Evolutionary conservation across 1,140 invertebrate species (phyloP).

Genomic region (Asobara japonica): DNA sequence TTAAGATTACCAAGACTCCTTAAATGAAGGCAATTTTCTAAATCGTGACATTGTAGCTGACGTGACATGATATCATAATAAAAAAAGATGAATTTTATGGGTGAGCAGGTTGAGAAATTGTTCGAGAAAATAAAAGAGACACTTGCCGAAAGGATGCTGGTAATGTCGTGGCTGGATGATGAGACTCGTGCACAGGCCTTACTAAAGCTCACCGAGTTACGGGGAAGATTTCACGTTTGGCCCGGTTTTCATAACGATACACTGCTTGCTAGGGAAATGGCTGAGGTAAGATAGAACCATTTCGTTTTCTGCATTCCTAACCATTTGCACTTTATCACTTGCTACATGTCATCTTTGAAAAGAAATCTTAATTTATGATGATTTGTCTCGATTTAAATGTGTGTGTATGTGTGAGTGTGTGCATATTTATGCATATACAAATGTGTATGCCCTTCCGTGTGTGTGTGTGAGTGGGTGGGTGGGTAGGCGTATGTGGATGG

Average conservation of each 20-base stretch:
- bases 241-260: constrained; percentile 60
- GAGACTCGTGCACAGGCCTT: constrained; percentile 69
- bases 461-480: no score
- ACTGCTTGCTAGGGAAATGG: constrained; percentile 53
- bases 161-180: constrained; percentile 74
- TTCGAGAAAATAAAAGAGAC: constrained; percentile 68
- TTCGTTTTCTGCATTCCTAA: background rate
- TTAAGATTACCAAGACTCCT: no score
- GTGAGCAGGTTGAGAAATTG: constrained; percentile 12
- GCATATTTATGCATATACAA: no score
- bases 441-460: no score
- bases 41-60: no score
- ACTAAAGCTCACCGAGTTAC: constrained; percentile 68
- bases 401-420: no score
- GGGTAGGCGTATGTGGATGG: no score
- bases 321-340: background rate
- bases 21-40: background rate
- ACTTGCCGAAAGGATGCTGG: constrained; percentile 69
- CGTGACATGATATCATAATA: no score
- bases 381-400: no score
- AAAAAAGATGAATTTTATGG: background rate
- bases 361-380: no score
- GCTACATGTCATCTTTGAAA: no score
- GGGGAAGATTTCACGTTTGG: constrained; percentile 69
- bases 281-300: constrained; percentile 47